These are phyloP conservation scores for Serilophus lunatus DNA, from an alignment of 2,113 vertebrate genomes.

Conservation along the genomic window DNA sequence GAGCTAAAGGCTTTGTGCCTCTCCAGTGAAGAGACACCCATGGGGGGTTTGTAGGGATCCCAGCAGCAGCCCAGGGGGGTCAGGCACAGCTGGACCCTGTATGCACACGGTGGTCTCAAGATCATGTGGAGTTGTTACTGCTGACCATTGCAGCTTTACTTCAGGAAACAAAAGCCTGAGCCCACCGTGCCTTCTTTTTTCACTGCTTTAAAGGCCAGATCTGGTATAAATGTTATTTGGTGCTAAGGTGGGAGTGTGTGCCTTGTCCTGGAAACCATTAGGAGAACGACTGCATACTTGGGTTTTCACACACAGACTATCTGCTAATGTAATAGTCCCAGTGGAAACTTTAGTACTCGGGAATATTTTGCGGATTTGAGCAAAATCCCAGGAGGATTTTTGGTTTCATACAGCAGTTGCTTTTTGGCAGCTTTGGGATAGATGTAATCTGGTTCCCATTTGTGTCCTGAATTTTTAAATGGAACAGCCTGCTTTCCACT, in stretches of 20 bases:
- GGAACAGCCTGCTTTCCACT: not conserved
- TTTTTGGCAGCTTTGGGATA: constrained; percentile 19
- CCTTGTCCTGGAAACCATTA: not conserved
- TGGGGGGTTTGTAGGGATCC: not conserved
- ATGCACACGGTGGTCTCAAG: not conserved
- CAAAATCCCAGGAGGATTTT: constrained; percentile 31
- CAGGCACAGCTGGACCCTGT: not conserved
- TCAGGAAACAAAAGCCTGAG: accelerated
- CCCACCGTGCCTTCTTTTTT: not conserved
- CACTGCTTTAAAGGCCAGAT: not conserved
- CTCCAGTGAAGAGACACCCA: not conserved
- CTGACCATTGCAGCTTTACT: not conserved
- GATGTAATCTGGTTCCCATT: constrained; percentile 32
- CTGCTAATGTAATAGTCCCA: constrained; percentile 29
- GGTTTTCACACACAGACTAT: not conserved
- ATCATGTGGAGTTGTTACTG: not conserved
- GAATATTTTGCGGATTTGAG: constrained; percentile 48
- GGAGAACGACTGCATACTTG: not conserved
- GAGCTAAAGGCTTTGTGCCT: not conserved
- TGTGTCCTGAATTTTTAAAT: constrained; percentile 8
- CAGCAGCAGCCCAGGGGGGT: not conserved
- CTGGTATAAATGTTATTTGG: not conserved
- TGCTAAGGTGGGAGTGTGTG: not conserved
- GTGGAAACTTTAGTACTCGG: constrained; percentile 2
- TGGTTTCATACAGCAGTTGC: constrained; percentile 24